Evolutionary conservation across 2,888 invertebrate genomes (phyloP).

Genomic region (Yponomeuta plumbellus): DNA sequence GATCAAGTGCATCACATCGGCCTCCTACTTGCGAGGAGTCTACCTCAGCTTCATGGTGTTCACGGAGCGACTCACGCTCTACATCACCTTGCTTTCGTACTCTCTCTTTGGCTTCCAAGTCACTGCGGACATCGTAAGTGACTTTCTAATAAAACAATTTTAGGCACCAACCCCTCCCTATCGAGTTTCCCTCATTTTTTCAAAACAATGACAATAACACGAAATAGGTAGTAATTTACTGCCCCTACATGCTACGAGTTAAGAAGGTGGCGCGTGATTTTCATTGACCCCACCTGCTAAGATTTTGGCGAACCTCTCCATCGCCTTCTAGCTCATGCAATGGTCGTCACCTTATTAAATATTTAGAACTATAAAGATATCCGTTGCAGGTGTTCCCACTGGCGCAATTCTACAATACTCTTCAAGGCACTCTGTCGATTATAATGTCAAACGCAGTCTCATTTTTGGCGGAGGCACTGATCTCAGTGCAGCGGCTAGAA

Average conservation of each 20-base stretch:
- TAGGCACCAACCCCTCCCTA: no score
- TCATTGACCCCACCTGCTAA: background rate
- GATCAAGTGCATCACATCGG: slow-evolving; percentile 77
- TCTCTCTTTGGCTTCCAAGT: slow-evolving; percentile 80
- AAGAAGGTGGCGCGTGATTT: background rate
- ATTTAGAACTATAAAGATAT: slow-evolving; percentile 8
- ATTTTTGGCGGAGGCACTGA: slow-evolving; percentile 76
- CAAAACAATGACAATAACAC: no score
- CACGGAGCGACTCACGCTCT: slow-evolving; percentile 89
- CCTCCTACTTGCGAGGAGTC: slow-evolving; percentile 80
- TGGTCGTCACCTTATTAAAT: no score
- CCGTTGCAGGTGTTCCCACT: slow-evolving; percentile 76
- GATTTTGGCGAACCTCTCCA: no score
- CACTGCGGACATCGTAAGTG: slow-evolving; percentile 74
- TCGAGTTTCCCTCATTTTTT: no score
- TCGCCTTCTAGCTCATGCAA: no score
- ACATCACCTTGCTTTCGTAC: slow-evolving; percentile 86
- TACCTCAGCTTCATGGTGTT: slow-evolving; percentile 86
- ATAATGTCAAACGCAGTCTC: slow-evolving; percentile 78
- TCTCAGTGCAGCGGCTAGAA: slow-evolving; percentile 78
- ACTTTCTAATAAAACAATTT: no score
- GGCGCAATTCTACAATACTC: slow-evolving; percentile 79
- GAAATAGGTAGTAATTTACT: slow-evolving; percentile 5
- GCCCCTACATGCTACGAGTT: background rate
- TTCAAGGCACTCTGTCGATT: slow-evolving; percentile 78